Evolutionary conservation across 2,113 vertebrate genomes (phyloP).

Genomic region (Monarcha castaneiventris): DNA sequence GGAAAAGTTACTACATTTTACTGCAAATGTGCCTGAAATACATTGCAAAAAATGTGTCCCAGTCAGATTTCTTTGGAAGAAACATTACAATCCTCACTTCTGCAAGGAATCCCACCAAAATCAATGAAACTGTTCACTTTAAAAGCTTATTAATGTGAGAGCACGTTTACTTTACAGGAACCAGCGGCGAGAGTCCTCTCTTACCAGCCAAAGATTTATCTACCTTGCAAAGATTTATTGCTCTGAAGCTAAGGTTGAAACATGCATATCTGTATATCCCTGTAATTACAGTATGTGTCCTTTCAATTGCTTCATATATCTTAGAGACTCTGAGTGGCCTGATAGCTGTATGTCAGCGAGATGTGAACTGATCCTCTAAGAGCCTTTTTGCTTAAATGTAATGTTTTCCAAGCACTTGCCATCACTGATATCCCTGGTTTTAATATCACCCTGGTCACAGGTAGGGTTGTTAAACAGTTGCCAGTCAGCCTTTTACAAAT

Average conservation of each 20-base stretch:
- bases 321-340: background rate
- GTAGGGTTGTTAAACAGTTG: background rate
- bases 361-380: constrained; percentile 6
- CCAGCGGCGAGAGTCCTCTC: background rate
- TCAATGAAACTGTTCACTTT: constrained; percentile 32
- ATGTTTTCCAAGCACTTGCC: background rate
- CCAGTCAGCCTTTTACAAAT: background rate
- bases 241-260: constrained; percentile 28
- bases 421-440: background rate
- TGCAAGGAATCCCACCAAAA: background rate
- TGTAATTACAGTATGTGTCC: constrained; percentile 48
- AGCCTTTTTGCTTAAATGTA: background rate
- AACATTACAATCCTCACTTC: background rate
- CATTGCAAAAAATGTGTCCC: background rate
- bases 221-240: constrained; percentile 23
- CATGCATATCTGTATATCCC: constrained; percentile 43
- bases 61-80: background rate
- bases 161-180: constrained; percentile 30
- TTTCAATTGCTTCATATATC: constrained; percentile 52
- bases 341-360: background rate
- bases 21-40: background rate
- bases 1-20: constrained; percentile 10
- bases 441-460: background rate
- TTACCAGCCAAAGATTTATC: constrained; percentile 33
- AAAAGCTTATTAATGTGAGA: constrained; percentile 34